A percentile compares a stretch with the other conserved stretches of the same genome.
Conservation (phyloP, 2,888 invertebrate species). For the Leucozona laternaria region DNA sequence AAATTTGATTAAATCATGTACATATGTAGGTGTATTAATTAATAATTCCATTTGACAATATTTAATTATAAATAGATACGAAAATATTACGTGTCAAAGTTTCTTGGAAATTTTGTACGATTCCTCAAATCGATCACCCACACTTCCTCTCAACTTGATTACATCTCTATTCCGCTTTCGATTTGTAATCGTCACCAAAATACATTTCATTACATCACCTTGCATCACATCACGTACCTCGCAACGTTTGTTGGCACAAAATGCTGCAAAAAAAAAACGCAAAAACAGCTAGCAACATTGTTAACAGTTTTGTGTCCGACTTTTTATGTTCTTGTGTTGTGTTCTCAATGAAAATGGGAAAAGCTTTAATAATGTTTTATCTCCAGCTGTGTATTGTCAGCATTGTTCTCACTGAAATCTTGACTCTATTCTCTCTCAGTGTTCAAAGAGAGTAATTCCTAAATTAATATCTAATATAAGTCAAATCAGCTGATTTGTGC, state of each 20-base stretch:
- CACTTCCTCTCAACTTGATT: conserved; percentile 27
- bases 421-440: neutral
- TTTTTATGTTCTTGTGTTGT: neutral
- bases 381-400: conserved; percentile 17
- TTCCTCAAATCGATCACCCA: conserved; percentile 25
- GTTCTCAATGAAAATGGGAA: conserved; percentile 51
- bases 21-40: neutral
- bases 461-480: neutral
- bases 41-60: conserved; percentile 18
- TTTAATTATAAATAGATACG: neutral
- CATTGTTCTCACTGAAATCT: neutral
- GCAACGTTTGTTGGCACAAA: neutral
- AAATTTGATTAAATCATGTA: neutral
- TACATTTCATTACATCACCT: conserved; percentile 64
- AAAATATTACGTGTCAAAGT: conserved; percentile 35
- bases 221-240: neutral
- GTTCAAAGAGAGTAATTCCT: neutral
- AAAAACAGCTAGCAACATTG: conserved; percentile 50
- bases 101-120: conserved; percentile 53
- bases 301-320: conserved; percentile 28
- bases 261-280: conserved; percentile 33
- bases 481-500: conserved; percentile 59
- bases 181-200: conserved; percentile 62
- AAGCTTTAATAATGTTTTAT: conserved; percentile 36
- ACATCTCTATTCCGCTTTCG: conserved; percentile 39